Percentiles rank a stretch among this genome's conserved stretches.
Evolutionary conservation across 2,113 vertebrate species (phyloP).

Genomic region (Chloroceryle aenea): DNA sequence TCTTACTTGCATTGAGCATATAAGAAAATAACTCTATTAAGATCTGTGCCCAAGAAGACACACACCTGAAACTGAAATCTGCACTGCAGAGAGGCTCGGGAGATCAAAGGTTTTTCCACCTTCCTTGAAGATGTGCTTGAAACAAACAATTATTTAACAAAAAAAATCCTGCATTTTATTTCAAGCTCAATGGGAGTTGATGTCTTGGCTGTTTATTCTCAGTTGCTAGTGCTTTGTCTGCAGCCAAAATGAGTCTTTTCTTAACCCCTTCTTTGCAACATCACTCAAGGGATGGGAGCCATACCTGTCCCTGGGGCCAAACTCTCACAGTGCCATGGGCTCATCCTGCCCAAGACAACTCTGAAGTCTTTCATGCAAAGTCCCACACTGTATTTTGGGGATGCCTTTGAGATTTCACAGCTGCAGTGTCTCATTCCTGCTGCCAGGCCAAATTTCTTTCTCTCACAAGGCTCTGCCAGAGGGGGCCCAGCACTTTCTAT

Average conservation of each 20-base stretch:
- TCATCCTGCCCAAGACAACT: not conserved
- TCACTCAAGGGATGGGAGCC: not conserved
- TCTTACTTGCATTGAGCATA: not conserved
- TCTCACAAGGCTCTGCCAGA: not conserved
- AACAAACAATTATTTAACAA: not conserved
- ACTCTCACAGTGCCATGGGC: rapidly evolving
- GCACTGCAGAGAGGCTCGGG: not conserved
- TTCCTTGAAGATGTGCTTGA: slow-evolving; percentile 51
- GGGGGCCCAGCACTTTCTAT: rapidly evolving
- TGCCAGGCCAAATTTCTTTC: not conserved
- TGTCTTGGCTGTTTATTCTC: slow-evolving; percentile 35
- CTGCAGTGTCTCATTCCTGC: not conserved
- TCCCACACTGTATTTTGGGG: not conserved
- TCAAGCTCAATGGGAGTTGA: slow-evolving; percentile 12
- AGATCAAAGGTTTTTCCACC: slow-evolving; percentile 40
- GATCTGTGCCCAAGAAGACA: not conserved
- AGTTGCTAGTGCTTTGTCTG: not conserved
- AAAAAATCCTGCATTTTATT: slow-evolving; percentile 35
- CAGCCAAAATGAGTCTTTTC: slow-evolving; percentile 9
- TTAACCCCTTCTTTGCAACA: not conserved
- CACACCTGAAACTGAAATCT: not conserved
- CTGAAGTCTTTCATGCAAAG: not conserved
- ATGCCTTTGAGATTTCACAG: not conserved
- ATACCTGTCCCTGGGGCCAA: rapidly evolving
- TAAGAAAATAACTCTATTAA: not conserved